A percentile compares a stretch with the other conserved stretches of the same genome.
These are phyloP conservation scores for Tursiops truncatus DNA, from an alignment of 2,113 vertebrate species.

Conservation along the genomic window DNA sequence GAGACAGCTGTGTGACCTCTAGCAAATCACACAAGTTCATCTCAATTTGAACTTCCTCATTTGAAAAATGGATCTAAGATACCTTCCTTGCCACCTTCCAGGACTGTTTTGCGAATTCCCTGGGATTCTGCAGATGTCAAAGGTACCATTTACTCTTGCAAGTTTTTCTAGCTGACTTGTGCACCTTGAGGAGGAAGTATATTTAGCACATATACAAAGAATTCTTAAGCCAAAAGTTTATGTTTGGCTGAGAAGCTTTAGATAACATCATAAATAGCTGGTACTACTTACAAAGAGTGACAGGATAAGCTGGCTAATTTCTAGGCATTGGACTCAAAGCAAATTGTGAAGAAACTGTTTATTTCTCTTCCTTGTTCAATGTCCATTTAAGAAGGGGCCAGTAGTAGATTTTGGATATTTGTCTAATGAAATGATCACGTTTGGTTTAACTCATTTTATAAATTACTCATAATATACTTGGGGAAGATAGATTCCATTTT, in stretches of 20 bases:
- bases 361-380: not conserved
- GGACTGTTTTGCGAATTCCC: not conserved
- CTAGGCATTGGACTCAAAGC: not conserved
- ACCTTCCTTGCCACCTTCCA: not conserved
- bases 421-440: fast-evolving
- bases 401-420: not conserved
- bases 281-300: not conserved
- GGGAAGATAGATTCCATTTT: slow-evolving; percentile 4
- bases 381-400: not conserved
- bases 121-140: not conserved
- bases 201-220: not conserved
- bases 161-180: not conserved
- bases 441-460: not conserved
- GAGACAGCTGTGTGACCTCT: not conserved
- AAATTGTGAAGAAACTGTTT: not conserved
- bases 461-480: not conserved
- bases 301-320: not conserved
- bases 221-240: not conserved
- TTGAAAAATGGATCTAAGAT: not conserved
- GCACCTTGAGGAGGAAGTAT: not conserved
- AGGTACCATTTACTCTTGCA: not conserved
- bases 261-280: not conserved
- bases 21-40: not conserved
- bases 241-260: not conserved
- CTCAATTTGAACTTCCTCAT: not conserved